Conservation (phyloP, 1,140 invertebrate genomes). For the Pissodes strobi region DNA sequence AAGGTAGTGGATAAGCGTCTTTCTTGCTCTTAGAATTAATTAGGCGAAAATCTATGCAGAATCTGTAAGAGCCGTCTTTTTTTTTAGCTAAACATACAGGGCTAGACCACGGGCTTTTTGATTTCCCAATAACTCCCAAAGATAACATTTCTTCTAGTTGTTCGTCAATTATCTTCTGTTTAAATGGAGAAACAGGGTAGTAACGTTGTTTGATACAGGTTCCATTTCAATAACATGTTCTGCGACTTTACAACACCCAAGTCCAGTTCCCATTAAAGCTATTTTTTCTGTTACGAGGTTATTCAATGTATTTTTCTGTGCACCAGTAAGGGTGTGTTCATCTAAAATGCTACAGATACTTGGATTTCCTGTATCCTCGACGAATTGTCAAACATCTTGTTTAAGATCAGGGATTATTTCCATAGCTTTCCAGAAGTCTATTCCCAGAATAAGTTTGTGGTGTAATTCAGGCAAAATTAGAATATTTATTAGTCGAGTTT, state of each 20-base stretch:
- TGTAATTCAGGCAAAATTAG: constrained; percentile 29
- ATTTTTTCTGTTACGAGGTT: too few species aligned
- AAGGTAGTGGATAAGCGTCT: constrained; percentile 47
- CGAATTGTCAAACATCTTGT: constrained; percentile 33
- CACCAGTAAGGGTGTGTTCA: too few species aligned
- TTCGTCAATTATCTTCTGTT: constrained; percentile 29
- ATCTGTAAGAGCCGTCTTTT: constrained; percentile 40
- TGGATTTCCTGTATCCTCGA: constrained; percentile 17
- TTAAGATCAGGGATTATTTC: constrained; percentile 34
- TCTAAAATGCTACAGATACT: too few species aligned
- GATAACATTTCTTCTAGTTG: constrained; percentile 41
- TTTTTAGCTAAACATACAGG: constrained; percentile 46
- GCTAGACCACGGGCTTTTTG: constrained; percentile 40
- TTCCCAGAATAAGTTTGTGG: constrained; percentile 28
- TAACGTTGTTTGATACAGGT: constrained; percentile 41
- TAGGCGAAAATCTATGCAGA: too few species aligned
- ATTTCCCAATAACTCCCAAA: constrained; percentile 37
- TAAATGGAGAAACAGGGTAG: constrained; percentile 34
- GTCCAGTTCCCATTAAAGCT: too few species aligned
- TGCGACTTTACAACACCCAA: constrained; percentile 21
- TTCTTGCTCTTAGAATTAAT: too few species aligned
- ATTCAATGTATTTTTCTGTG: background rate
- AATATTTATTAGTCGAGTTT: constrained; percentile 19
- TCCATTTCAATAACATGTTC: constrained; percentile 23
- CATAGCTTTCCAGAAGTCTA: constrained; percentile 40